Evolutionary conservation across 2,797 vertebrate species (phyloP), one percentile per base, ranked within the genome.

Genomic region (Balearica regulorum): DNA sequence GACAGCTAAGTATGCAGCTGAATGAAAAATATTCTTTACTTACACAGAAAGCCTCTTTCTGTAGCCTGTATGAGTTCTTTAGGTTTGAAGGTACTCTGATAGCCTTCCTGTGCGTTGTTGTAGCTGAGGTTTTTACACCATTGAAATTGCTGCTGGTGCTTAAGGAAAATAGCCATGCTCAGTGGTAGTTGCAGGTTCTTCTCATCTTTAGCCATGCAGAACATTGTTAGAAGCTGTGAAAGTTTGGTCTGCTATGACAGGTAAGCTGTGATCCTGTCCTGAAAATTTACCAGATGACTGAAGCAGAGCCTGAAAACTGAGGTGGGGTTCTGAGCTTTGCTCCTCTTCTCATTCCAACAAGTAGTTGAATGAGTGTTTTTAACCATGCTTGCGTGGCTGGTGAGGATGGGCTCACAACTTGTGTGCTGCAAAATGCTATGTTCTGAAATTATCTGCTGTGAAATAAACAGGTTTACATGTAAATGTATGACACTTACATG

Each of bases 311-410:
- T 72, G 28, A 35, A 64, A 87, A 68, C 37, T 64, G 75, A 89
- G 39, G 25, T 8, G 46, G 29, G 35, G 26, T 16, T 86, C 48
- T 58, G 60, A 78, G 43, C 64, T 73, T 46, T 44, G 15, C 25
- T 82, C 5, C 10, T 5, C 44, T 55, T 48, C 37, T 66, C 28
- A 13, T 71, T 85, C 62, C 37, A 49, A 13, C 3, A 76, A 58
- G 51, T 14, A 48, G 31, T 53, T 80, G 61, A 84, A 72, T 7
- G 61, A 16, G 11, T 3, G 0, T 53, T 69, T 87, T 60, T 37
- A 83, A 70, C 51, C 5, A 4, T 22, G 43, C 17, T 72, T 3
- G 1, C 0, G 0, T 58, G 41, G 31, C 49, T 78, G 31, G 25
- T 57, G 41, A 70, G 41, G 57, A 55, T 60, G 51, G 51, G 8